Percentiles rank a stretch among this genome's conserved stretches.
Evolutionary conservation across 2,113 vertebrate genomes (phyloP).

Genomic region (Aplodontia rufa): DNA sequence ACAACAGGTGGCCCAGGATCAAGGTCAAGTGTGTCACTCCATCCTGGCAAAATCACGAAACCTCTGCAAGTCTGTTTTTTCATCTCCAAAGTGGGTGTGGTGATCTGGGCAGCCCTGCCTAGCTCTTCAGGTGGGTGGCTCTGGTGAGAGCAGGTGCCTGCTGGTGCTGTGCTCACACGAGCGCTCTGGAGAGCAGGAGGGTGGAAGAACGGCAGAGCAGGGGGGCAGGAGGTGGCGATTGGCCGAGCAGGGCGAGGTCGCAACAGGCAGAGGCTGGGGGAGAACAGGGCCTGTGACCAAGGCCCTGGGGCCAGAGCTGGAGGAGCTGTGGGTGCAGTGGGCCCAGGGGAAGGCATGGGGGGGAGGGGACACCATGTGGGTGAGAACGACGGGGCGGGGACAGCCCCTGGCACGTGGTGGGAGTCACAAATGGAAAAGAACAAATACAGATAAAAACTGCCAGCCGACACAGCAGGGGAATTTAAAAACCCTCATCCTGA

Average conservation of each 20-base stretch:
- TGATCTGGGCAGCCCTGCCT: accelerated
- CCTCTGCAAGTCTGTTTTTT: neutral
- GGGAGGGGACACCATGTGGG: accelerated
- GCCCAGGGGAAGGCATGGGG: accelerated
- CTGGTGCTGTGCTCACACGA: neutral
- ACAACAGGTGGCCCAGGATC: neutral
- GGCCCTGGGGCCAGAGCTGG: neutral
- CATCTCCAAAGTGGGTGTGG: neutral
- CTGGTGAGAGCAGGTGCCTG: neutral
- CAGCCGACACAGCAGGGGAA: neutral
- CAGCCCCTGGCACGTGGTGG: accelerated
- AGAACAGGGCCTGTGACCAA: neutral
- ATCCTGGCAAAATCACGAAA: neutral
- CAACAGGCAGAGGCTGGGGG: neutral
- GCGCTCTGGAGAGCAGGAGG: neutral
- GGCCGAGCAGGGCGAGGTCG: neutral
- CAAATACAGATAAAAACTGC: neutral
- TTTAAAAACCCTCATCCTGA: neutral
- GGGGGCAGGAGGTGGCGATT: neutral
- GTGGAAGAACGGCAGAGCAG: accelerated
- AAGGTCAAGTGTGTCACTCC: neutral
- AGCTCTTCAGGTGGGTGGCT: neutral
- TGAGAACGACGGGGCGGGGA: neutral
- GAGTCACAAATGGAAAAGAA: neutral
- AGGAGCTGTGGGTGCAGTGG: neutral